Base-by-base conservation (phyloP, 2,888 invertebrate species). In the Trissolcus japonicus region DNA sequence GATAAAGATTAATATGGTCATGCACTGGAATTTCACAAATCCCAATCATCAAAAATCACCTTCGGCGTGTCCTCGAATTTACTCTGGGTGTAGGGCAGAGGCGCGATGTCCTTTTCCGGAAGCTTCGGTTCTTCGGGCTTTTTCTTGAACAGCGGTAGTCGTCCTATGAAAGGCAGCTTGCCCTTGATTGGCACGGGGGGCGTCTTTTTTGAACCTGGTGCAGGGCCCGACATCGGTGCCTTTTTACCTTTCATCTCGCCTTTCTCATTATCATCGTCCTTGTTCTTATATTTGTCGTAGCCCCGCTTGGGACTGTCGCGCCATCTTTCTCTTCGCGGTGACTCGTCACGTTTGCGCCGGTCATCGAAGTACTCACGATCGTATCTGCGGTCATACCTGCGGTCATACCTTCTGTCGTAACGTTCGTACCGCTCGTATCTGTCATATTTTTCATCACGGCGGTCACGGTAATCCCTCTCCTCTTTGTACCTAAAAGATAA, bases 131-230 rank as follows among this genome's bases (percentile, higher is more conserved):
- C 83, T 82, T 90, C 80, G 86, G 91, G 76, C 89, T 92, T 82
- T 86, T 90, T 91, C 83, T 94, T 94, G 84, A 94, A 95, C 11
- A 96, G 91, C 0, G 96, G 96, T 93, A 96, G 94, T 87, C 95
- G 92, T 79, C 96, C 96, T 79, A 96, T 96, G 82, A 96, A 95
- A 0, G 95, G 95, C 85, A 95, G 90, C 86, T 95, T 95, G 77
- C 93, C 94, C 78, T 93, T 92, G 0, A 81, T 80, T 57, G 87
- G 87, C 3, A 76, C 82, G 6, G 86, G 73, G 1, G 83, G 69
- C 1, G 82, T 61, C 41, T 87, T 83, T 35, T 88, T 88, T 2
- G 66, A 69, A 59, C 69, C 63, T 1, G 74, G 56, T 0, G 51
- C 66, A 2, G 66, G 56, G 1, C 72, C 65, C 4, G 81, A 82